These are phyloP conservation scores for Mormyrus hasselquistii DNA, from an alignment of 2,797 vertebrate genomes.

Conservation along the genomic window DNA sequence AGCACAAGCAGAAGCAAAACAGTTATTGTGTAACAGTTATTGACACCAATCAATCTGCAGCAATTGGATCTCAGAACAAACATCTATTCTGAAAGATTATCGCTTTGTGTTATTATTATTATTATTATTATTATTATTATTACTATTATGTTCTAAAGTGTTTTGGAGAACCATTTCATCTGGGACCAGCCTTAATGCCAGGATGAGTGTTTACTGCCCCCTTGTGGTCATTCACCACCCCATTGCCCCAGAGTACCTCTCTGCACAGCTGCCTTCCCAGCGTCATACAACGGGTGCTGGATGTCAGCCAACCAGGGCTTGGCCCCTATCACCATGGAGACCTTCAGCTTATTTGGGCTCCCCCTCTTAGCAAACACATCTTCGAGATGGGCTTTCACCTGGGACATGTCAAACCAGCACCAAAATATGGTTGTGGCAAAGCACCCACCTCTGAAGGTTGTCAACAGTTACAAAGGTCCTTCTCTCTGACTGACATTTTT, in stretches of 20 bases:
- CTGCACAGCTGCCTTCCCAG: slow-evolving; percentile 71
- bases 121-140: not conserved
- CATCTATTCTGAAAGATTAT: not conserved
- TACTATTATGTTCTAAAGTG: not conserved
- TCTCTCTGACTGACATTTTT: not conserved
- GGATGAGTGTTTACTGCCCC: not conserved
- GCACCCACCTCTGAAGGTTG: not conserved
- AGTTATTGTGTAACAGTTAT: not conserved
- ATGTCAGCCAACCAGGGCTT: slow-evolving; percentile 74
- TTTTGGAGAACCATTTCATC: not conserved
- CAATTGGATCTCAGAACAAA: not conserved
- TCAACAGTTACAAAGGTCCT: not conserved
- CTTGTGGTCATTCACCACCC: not conserved
- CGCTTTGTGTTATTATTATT: not conserved
- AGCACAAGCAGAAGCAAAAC: not conserved
- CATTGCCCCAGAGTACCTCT: slow-evolving; percentile 57
- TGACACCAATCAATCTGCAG: not conserved
- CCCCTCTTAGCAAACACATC: slow-evolving; percentile 72
- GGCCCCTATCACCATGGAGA: slow-evolving; percentile 70
- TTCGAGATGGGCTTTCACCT: slow-evolving; percentile 80
- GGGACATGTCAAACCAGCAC: not conserved
- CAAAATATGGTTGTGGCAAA: not conserved
- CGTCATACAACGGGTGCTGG: slow-evolving; percentile 64
- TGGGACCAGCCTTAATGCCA: not conserved
- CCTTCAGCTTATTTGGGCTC: slow-evolving; percentile 78